A percentile compares a stretch with the other conserved stretches of the same genome.
Evolutionary conservation across 1,140 invertebrate genomes (phyloP).

Genomic region (Caerostris extrusa): DNA sequence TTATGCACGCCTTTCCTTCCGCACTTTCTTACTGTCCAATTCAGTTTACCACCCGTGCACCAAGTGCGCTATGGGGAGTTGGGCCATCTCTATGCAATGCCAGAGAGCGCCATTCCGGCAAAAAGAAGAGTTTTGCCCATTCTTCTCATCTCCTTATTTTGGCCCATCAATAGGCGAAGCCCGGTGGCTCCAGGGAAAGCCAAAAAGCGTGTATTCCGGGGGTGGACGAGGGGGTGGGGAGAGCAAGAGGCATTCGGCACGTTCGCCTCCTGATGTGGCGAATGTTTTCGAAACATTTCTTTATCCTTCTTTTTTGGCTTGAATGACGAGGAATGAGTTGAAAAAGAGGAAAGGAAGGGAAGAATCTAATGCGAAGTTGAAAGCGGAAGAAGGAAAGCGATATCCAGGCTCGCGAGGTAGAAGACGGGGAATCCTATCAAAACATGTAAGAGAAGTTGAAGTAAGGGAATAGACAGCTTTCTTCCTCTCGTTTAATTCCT

Average conservation of each 20-base stretch:
- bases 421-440: not conserved
- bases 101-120: constrained; percentile 16
- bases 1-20: constrained; percentile 46
- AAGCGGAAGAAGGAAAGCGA: not conserved
- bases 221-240: not conserved
- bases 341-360: not conserved
- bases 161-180: constrained; percentile 68
- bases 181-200: not conserved
- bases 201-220: not conserved
- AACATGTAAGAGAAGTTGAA: no score
- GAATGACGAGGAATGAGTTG: constrained; percentile 60
- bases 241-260: constrained; percentile 46
- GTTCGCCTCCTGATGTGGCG: constrained; percentile 68
- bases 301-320: constrained; percentile 49
- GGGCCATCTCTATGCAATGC: constrained; percentile 64
- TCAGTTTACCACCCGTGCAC: constrained; percentile 67
- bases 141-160: constrained; percentile 62
- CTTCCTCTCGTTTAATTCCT: constrained; percentile 34
- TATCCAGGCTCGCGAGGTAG: not conserved
- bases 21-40: constrained; percentile 71
- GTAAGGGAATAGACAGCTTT: not conserved
- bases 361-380: constrained; percentile 10
- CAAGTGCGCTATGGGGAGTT: constrained; percentile 68
- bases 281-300: constrained; percentile 71
- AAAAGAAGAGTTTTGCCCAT: constrained; percentile 30